Base-by-base conservation (phyloP, 2,888 invertebrate genomes). In the Elysia crispata region DNA sequence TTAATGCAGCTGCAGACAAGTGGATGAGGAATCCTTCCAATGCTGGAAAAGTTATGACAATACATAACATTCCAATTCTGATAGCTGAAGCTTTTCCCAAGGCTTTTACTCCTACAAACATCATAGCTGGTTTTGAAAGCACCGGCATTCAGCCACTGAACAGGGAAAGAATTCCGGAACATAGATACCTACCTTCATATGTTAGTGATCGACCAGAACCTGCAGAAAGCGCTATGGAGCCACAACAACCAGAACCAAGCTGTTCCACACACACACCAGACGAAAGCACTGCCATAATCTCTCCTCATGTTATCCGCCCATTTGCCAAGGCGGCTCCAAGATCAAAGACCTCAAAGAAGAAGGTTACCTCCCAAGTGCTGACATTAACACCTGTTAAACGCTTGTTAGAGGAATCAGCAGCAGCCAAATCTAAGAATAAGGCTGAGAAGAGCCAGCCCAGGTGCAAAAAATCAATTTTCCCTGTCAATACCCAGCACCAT, bases 71-170 rank as follows among this genome's bases (percentile, higher is more conserved):
- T 1, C 67, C 79, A 30, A n/a, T 11, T 5, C 8, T 74, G 18
- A 25, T 75, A 8, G 28, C 50, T 11, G 25, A 67, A 23, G 82
- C 70, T 11, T 82, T 62, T 67, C 74, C 67, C n/a, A 60, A 67
- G 33, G 77, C 80, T 6, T 54, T 77, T 15, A 77, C 69, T 13
- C 77, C 74, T 25, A 70, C 20, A n/a, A 80, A 80, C 75, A 82
- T 80, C 25, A 67, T 80, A n/a, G 33, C 77, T 49, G 77, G 73
- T n/a, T 82, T 82, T 60, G 50, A 60, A 31, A 49, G 28, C 1
- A 69, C 82, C 18, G 80, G 82, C 50, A 70, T 82, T n/a, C 70
- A 30, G 23, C 82, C 82, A 5, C 41, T 77, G n/a, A 72, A 82
- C 54, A 15, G n/a, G 60, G 41, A 82, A 25, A 28, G 25, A 13